Base-by-base conservation (phyloP, 2,113 vertebrate genomes). In the Poicephalus gulielmi region DNA sequence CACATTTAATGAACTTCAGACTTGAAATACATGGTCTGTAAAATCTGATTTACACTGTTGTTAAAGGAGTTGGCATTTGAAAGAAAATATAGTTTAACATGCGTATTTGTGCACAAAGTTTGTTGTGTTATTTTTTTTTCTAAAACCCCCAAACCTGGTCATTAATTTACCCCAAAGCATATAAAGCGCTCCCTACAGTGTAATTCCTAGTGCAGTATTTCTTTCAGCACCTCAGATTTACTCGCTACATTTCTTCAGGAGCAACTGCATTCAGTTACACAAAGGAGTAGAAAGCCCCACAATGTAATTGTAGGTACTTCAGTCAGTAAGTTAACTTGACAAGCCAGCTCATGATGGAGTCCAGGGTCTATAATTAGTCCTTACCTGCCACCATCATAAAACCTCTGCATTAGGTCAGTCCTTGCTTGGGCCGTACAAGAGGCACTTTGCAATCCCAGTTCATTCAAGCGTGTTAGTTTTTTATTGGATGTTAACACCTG, bases 1-100 rank as follows among this genome's bases (percentile, higher is more conserved):
- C 98, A 98, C 97, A 44, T 97, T 98, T 98, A 98, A 98, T 98
- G 97, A 98, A 98, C 97, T 98, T 97, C 98, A 97, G 96, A 91
- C 95, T 97, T 97, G 97, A 98, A 97, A 97, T 97, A 98, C 86
- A 95, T 88, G 94, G 95, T 96, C 98, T 98, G 97, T 98, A 97
- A 98, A 98, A 96, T 93, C 95, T 98, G 98, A 97, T 98, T 98
- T 98, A 98, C 95, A 93, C 97, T 60, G 92, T 88, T 94, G 93
- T 98, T 97, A 97, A 98, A 98, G 95, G 80, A 93, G 86, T 62
- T 92, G 87, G 96, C 87, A 83, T 95, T 97, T 92, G 92, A 96
- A 95, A 85, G 95, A 95, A 95, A 97, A 85, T 83, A 81, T 70
- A 95, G 94, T 95, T 92, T 75, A 95, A 97, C 88, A 90, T 86